Evolutionary conservation across 2,888 invertebrate genomes (phyloP).

Genomic region (Coremacera marginata): DNA sequence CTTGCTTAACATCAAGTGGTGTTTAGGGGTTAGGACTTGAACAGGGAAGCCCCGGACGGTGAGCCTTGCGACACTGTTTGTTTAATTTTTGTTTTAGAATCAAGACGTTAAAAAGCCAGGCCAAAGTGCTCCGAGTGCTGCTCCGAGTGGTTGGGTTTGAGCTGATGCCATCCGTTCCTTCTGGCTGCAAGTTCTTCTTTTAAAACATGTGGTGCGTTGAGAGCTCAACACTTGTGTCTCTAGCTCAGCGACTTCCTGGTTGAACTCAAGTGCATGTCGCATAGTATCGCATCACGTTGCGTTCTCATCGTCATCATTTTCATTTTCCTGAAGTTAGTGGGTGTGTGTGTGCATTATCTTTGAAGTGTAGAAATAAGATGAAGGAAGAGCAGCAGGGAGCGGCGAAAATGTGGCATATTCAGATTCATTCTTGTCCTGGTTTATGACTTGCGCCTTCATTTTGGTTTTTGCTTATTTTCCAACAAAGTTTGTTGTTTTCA

Average conservation of each 20-base stretch:
- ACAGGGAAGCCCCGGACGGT: no score
- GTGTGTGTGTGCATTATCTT: not conserved
- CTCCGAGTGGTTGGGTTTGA: no score
- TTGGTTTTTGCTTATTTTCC: not conserved
- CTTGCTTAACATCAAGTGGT: no score
- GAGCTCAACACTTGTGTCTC: not conserved
- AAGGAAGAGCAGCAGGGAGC: no score
- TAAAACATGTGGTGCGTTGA: not conserved
- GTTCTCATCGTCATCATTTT: not conserved
- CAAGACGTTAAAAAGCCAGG: no score
- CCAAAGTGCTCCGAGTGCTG: not conserved
- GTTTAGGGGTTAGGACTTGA: no score
- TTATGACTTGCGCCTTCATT: not conserved
- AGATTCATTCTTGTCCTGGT: not conserved
- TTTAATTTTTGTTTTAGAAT: no score
- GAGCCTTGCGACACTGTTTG: no score
- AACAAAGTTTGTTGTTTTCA: not conserved
- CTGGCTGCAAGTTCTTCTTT: not conserved
- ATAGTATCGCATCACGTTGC: not conserved
- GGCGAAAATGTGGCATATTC: not conserved
- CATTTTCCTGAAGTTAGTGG: not conserved
- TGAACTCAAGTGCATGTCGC: conserved; percentile 5
- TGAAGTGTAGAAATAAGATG: not conserved
- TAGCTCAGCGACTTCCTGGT: not conserved
- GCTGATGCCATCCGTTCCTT: no score